Evolutionary conservation across 2,888 invertebrate species (phyloP).

Genomic region (Eudemis profundana): DNA sequence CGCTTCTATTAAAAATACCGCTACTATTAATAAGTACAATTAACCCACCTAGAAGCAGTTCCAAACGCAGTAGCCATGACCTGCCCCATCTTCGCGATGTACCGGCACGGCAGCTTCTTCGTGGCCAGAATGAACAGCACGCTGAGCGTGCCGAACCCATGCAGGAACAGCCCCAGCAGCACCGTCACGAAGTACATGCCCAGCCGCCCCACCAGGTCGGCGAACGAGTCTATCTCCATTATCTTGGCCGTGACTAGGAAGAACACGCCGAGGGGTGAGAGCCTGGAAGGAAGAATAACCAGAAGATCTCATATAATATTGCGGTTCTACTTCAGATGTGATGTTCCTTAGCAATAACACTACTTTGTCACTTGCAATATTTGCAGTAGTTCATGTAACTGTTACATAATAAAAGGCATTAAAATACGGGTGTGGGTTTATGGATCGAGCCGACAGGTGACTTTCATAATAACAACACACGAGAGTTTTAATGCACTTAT

Average conservation of each 20-base stretch:
- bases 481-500: no score
- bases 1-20: no score
- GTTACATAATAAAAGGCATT: no score
- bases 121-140: constrained; percentile 93
- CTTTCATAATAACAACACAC: no score
- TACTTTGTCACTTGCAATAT: no score
- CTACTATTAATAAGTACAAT: background rate
- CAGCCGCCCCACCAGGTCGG: constrained; percentile 92
- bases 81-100: constrained; percentile 93
- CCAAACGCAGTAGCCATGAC: constrained; percentile 98
- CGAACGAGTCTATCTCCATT: constrained; percentile 94
- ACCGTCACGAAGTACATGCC: constrained; percentile 98
- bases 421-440: no score
- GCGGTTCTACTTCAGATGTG: no score
- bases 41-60: constrained; percentile 92
- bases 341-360: no score
- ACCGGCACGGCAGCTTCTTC: constrained; percentile 92
- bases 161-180: constrained; percentile 94
- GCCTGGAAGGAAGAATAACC: constrained; percentile 83
- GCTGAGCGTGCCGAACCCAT: constrained; percentile 96
- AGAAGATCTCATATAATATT: no score
- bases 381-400: no score
- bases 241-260: constrained; percentile 96
- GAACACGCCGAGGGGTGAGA: constrained; percentile 95
- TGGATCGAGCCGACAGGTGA: no score